Evolutionary conservation across 2,888 invertebrate species (phyloP), one percentile per base, ranked within the genome.

Genomic region (Lasioglossum oenotherae): DNA sequence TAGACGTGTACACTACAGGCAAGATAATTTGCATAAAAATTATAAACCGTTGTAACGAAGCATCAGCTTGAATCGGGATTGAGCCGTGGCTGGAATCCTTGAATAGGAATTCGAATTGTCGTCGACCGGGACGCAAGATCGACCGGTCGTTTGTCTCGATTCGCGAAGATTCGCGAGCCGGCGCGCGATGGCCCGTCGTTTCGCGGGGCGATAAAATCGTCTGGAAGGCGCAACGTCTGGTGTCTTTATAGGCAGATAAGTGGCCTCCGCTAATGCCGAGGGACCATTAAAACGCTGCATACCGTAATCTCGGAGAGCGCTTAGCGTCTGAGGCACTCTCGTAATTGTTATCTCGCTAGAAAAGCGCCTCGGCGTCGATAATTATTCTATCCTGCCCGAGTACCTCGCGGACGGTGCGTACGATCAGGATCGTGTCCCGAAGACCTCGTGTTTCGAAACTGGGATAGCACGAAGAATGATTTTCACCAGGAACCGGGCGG

Each of bases 201-300:
- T 38, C 46, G 27, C 44, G 74, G 69, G 69, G 69, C 77, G 84
- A 84, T 85, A 84, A 90, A 89, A 89, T 87, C 74, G 82, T 86
- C 81, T 64, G 27, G 53, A 71, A 14, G 80, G 72, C 72, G 86
- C 84, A 87, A 88, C 73, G 85, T 85, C 84, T 84, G 80, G 74
- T 83, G 85, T 90, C 85, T 90, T 90, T 90, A 89, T 74, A 84
- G 86, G 80, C 81, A 84, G 86, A 85, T 85, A 90, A 90, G 88
- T 86, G 90, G 81, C 75, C 74, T 31, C 80, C 81, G 88, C 82
- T 90, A 89, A 90, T 90, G 89, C 86, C 85, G 88, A 81, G 80
- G 69, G 82, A 57, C 85, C 90, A 90, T 90, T 90, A 90, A 90
- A 88, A 86, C 85, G 57, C 84, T 53, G 76, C 84, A 46, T 84